A percentile compares a stretch with the other conserved stretches of the same genome.
Evolutionary conservation across 2,113 vertebrate genomes (phyloP).

Genomic region (Dermatemys mawii): DNA sequence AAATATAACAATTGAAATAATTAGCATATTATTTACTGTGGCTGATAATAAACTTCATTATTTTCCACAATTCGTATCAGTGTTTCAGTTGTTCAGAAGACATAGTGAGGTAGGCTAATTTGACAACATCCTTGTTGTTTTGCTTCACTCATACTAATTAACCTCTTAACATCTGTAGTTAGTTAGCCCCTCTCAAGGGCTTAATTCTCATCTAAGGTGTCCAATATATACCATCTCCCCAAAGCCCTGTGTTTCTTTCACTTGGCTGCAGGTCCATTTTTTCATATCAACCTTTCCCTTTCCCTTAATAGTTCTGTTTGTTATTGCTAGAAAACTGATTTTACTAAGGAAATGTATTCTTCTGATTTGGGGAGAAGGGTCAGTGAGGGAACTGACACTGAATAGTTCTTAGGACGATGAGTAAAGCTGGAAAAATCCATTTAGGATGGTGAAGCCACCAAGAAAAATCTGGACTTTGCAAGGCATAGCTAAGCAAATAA

Average conservation of each 20-base stretch:
- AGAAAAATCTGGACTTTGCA: neutral
- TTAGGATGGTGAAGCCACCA: neutral
- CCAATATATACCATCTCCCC: neutral
- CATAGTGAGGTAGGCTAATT: neutral
- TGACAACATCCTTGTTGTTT: constrained; percentile 1
- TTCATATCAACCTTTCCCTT: neutral
- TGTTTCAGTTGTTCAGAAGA: neutral
- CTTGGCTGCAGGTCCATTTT: neutral
- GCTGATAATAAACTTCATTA: constrained; percentile 22
- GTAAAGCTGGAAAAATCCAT: neutral
- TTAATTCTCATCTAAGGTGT: neutral
- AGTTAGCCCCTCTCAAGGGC: neutral
- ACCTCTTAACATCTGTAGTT: constrained; percentile 34
- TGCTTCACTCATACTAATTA: constrained; percentile 39
- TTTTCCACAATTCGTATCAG: neutral
- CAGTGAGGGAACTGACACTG: accelerated
- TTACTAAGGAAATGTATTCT: neutral
- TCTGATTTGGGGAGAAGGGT: neutral
- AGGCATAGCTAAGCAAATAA: neutral
- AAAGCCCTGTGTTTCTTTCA: neutral
- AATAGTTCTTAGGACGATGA: neutral
- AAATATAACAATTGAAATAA: constrained; percentile 21
- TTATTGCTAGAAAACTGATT: neutral
- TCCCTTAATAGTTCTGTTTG: neutral
- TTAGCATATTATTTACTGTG: neutral